Evolutionary conservation across 2,797 vertebrate species (phyloP).

Genomic region (Syndactyla subalaris): DNA sequence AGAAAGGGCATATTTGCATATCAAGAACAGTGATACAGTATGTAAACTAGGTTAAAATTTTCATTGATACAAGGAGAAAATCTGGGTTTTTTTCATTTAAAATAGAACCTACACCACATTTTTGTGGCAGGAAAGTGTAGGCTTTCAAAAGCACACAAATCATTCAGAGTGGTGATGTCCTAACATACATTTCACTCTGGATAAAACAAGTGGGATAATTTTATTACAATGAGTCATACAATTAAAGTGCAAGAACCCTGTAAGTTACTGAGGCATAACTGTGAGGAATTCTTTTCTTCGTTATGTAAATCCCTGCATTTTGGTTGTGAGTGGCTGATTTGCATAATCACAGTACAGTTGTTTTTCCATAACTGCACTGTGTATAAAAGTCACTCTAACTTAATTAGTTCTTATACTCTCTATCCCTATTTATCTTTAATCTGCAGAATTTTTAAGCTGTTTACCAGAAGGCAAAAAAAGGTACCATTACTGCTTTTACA

Average conservation of each 20-base stretch:
- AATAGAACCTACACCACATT: background rate
- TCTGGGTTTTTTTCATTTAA: background rate
- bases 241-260: conserved; percentile 46
- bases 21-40: background rate
- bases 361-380: conserved; percentile 43
- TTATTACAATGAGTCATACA: conserved; percentile 52
- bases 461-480: conserved; percentile 2
- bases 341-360: conserved; percentile 53
- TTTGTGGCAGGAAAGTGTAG: background rate
- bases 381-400: conserved; percentile 33
- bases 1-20: background rate
- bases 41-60: background rate
- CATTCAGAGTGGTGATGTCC: background rate
- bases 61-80: background rate
- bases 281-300: conserved; percentile 34
- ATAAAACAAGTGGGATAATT: conserved; percentile 23
- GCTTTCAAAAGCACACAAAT: background rate
- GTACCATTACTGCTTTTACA: background rate
- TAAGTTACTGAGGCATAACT: conserved; percentile 45
- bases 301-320: conserved; percentile 56
- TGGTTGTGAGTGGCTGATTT: conserved; percentile 47
- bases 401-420: conserved; percentile 18
- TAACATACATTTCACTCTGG: background rate
- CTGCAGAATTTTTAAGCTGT: conserved; percentile 8
- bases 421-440: background rate